Conservation (phyloP, 2,113 vertebrate species). For the Archilochus colubris region DNA sequence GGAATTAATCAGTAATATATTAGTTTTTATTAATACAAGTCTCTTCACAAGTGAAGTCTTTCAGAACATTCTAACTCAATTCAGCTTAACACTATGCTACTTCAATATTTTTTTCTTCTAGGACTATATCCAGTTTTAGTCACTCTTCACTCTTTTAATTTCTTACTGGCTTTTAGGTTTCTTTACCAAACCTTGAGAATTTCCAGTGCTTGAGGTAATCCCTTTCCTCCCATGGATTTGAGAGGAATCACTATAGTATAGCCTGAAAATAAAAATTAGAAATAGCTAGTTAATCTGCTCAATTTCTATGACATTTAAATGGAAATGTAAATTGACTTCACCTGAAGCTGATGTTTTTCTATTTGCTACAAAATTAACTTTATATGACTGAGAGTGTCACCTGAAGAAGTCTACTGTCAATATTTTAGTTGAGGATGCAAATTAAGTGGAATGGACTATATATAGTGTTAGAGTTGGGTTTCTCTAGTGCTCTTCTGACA, state of each 20-base stretch:
- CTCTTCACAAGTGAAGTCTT: not conserved
- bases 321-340: not conserved
- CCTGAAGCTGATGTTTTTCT: not conserved
- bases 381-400: accelerated
- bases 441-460: not conserved
- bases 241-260: not conserved
- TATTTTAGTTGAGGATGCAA: not conserved
- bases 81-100: not conserved
- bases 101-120: not conserved
- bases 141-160: not conserved
- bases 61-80: not conserved
- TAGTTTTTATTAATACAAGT: not conserved
- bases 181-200: not conserved
- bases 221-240: not conserved
- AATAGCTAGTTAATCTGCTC: not conserved
- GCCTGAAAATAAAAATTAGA: not conserved
- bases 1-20: not conserved
- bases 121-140: not conserved
- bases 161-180: not conserved
- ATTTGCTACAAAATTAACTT: not conserved
- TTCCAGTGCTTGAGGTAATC: not conserved
- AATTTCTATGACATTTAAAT: not conserved
- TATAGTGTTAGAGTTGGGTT: not conserved
- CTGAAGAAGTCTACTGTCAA: accelerated
- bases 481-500: not conserved